phyloP scores from a whole-genome alignment of 2,113 vertebrate genomes.

The Gasterosteus aculeatus region DNA sequence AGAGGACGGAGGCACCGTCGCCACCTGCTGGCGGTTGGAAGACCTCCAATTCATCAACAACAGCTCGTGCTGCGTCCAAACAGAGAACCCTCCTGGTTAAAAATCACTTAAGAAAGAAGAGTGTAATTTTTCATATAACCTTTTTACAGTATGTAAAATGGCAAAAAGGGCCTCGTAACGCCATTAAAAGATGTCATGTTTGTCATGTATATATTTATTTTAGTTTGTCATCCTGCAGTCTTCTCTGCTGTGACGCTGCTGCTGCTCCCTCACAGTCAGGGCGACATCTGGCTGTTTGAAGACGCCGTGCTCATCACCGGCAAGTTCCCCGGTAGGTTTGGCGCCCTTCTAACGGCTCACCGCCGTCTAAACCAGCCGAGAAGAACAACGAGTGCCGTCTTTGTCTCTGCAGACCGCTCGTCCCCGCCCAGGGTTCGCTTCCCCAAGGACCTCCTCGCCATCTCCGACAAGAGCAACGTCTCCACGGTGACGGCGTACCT shows the following conservation, averaged over 20 bases:
- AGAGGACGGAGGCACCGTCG: background rate
- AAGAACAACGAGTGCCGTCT: background rate
- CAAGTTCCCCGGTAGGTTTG: slow-evolving; percentile 86
- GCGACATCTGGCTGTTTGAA: slow-evolving; percentile 95
- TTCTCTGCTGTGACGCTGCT: slow-evolving; percentile 91
- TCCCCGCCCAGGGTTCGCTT: slow-evolving; percentile 90
- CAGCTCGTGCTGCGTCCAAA: background rate
- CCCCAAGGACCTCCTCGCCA: slow-evolving; percentile 86
- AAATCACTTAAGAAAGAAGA: background rate
- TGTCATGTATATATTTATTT: background rate
- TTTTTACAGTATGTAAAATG: no score
- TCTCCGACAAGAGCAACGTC: slow-evolving; percentile 82
- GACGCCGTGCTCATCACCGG: slow-evolving; percentile 91
- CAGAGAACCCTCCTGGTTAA: background rate
- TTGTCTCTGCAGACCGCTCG: slow-evolving; percentile 83
- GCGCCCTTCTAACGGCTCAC: background rate
- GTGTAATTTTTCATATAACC: no score
- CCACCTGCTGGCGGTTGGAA: slow-evolving; percentile 57
- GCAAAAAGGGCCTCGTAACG: no score
- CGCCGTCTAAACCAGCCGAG: background rate
- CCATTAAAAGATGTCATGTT: no score
- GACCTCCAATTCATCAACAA: background rate
- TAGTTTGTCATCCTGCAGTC: slow-evolving; percentile 77
- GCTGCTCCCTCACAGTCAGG: slow-evolving; percentile 92
- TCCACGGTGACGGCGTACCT: slow-evolving; percentile 88